phyloP scores from a whole-genome alignment of 1,140 invertebrate genomes.

The Antheraea mylitta region DNA sequence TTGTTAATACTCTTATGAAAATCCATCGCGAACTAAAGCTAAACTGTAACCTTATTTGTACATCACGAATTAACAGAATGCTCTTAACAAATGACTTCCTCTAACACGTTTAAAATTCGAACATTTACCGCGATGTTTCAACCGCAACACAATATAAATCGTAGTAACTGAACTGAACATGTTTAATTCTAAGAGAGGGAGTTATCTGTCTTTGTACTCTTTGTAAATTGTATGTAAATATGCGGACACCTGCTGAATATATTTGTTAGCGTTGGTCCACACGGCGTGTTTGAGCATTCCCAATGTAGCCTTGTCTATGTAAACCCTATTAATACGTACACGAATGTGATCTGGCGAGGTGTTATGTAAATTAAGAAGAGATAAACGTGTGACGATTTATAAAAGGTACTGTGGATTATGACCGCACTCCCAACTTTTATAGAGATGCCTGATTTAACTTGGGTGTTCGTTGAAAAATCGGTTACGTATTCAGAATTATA shows the following conservation, averaged over 20 bases:
- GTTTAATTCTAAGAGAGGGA: conserved; percentile 57
- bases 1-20: background rate
- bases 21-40: background rate
- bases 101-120: background rate
- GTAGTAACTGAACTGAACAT: conserved; percentile 49
- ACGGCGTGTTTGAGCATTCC: conserved; percentile 56
- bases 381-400: conserved; percentile 44
- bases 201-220: conserved; percentile 54
- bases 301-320: conserved; percentile 60
- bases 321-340: conserved; percentile 67
- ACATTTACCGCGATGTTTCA: background rate
- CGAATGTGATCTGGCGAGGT: conserved; percentile 47
- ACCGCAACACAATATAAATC: conserved; percentile 3
- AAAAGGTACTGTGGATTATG: conserved; percentile 19
- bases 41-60: conserved; percentile 3
- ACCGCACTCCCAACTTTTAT: conserved; percentile 3
- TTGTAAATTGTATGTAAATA: conserved; percentile 76
- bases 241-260: conserved; percentile 75
- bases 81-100: conserved; percentile 8
- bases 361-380: conserved; percentile 60
- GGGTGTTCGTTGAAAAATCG: conserved; percentile 9
- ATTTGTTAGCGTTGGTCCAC: conserved; percentile 56
- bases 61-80: conserved; percentile 11
- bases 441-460: conserved; percentile 4
- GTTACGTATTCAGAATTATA: background rate